phyloP scores from a whole-genome alignment of 2,797 vertebrate species.

The Cyclura pinguis region DNA sequence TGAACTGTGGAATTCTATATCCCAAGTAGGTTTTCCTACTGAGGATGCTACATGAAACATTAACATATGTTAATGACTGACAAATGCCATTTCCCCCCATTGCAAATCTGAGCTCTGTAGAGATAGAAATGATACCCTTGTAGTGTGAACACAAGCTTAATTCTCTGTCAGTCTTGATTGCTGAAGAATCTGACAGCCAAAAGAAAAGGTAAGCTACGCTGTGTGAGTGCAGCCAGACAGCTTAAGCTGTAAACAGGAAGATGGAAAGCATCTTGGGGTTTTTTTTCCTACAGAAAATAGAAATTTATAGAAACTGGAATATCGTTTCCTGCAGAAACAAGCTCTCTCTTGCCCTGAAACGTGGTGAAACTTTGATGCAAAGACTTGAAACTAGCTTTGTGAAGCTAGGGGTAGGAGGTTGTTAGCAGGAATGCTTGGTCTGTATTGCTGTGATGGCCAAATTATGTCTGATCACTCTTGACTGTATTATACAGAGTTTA shows the following conservation, averaged over 20 bases:
- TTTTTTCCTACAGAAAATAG: constrained; percentile 25
- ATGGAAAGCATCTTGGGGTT: not conserved
- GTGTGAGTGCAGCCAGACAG: constrained; percentile 39
- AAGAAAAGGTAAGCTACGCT: constrained; percentile 51
- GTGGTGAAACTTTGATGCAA: constrained; percentile 58
- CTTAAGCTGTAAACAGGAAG: constrained; percentile 35
- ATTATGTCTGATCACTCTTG: constrained; percentile 53
- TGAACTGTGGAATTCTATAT: constrained; percentile 2
- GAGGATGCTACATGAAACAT: constrained; percentile 28
- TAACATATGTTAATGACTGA: constrained; percentile 14
- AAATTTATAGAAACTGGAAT: constrained; percentile 37
- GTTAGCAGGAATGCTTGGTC: constrained; percentile 55
- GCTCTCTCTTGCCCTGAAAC: constrained; percentile 52
- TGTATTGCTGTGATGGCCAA: constrained; percentile 52
- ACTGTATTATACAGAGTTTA: constrained; percentile 51
- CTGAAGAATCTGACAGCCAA: constrained; percentile 52
- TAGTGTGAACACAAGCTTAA: constrained; percentile 55
- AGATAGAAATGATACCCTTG: constrained; percentile 60
- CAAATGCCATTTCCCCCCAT: constrained; percentile 56
- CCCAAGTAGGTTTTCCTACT: constrained; percentile 43
- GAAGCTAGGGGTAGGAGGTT: constrained; percentile 49
- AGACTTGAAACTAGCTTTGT: constrained; percentile 49
- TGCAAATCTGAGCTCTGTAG: constrained; percentile 51
- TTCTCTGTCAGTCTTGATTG: constrained; percentile 26
- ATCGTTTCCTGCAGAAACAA: not conserved